Evolutionary conservation across 1,140 invertebrate species (phyloP).

Genomic region (Bombus difficillimus): DNA sequence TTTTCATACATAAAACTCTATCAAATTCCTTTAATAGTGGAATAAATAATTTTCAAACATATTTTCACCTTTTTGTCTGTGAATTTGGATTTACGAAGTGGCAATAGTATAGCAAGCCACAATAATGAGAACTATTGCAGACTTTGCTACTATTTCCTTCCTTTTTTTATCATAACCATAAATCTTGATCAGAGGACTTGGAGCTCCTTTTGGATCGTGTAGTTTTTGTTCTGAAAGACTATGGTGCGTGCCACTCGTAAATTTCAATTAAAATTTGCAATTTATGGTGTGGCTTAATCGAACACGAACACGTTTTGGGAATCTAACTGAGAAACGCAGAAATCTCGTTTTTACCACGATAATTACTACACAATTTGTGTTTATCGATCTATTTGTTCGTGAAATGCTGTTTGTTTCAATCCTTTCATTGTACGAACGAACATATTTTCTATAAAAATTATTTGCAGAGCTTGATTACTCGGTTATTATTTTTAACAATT

Average conservation of each 20-base stretch:
- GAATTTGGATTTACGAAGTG: background rate
- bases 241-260: slow-evolving; percentile 50
- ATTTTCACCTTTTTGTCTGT: background rate
- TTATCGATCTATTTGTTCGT: slow-evolving; percentile 7
- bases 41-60: background rate
- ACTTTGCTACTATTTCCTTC: slow-evolving; percentile 29
- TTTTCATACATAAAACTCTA: background rate
- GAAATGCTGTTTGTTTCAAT: background rate
- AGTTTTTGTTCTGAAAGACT: slow-evolving; percentile 47
- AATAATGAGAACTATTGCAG: background rate
- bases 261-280: slow-evolving; percentile 64
- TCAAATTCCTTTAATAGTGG: background rate
- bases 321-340: slow-evolving; percentile 18
- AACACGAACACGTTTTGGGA: slow-evolving; percentile 21
- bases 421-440: background rate
- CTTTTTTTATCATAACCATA: slow-evolving; percentile 26
- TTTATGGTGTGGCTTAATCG: slow-evolving; percentile 53
- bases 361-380: slow-evolving; percentile 24
- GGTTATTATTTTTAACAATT: background rate
- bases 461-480: background rate
- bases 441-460: background rate
- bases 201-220: slow-evolving; percentile 28
- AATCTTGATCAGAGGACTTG: slow-evolving; percentile 52
- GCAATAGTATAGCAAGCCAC: background rate
- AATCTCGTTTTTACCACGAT: slow-evolving; percentile 20